phyloP scores from a whole-genome alignment of 2,797 vertebrate species.

The Coreius guichenoti region DNA sequence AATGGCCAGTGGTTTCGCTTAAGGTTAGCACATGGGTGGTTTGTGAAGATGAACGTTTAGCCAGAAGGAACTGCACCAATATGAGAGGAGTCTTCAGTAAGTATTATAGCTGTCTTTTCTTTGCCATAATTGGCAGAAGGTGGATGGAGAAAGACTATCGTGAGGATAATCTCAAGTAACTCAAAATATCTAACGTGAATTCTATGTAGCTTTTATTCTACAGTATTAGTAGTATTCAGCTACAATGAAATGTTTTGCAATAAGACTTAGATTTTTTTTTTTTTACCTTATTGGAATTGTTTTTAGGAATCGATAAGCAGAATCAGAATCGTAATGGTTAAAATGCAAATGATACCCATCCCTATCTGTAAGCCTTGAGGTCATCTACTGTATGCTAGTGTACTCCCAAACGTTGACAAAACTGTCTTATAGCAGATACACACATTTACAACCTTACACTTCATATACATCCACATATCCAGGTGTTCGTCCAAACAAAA shows the following conservation, averaged over 20 bases:
- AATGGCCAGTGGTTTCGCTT: slow-evolving; percentile 5
- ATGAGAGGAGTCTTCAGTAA: slow-evolving; percentile 3
- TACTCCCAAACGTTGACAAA: background rate
- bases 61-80: slow-evolving; percentile 8
- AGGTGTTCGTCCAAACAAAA: background rate
- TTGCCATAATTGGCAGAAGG: background rate
- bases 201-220: background rate
- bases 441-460: background rate
- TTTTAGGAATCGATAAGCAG: no score
- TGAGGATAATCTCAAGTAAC: background rate
- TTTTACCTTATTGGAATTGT: no score
- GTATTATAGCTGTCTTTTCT: slow-evolving; percentile 7
- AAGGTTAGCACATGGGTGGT: slow-evolving; percentile 8
- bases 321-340: no score
- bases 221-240: no score
- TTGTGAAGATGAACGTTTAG: slow-evolving; percentile 8
- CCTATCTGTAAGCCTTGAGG: background rate
- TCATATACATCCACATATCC: no score
- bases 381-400: background rate
- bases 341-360: no score
- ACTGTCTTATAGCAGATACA: background rate
- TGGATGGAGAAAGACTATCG: slow-evolving; percentile 1
- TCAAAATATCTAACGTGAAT: background rate
- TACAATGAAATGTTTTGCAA: no score
- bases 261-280: no score